Evolutionary conservation across 2,888 invertebrate genomes (phyloP).

Genomic region (Drosophila ezoana): DNA sequence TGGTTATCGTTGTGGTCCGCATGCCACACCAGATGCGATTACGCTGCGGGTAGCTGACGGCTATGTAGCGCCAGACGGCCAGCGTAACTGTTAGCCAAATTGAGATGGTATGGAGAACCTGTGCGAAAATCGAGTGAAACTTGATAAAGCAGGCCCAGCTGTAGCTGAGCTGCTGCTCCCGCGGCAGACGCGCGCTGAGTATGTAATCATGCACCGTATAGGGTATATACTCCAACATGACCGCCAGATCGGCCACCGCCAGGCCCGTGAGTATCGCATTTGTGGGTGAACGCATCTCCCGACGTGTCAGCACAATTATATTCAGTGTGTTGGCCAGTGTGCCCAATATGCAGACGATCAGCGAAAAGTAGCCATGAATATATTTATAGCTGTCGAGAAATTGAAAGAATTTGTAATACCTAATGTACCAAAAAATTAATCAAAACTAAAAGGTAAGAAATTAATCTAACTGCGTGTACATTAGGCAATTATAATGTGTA

Average conservation of each 20-base stretch:
- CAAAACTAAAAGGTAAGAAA: not conserved
- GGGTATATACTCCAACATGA: slow-evolving; percentile 98
- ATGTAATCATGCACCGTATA: slow-evolving; percentile 93
- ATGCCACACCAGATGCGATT: slow-evolving; percentile 94
- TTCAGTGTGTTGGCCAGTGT: slow-evolving; percentile 96
- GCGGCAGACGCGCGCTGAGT: slow-evolving; percentile 85
- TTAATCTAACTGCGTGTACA: not conserved
- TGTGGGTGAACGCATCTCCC: slow-evolving; percentile 96
- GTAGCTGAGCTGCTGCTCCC: slow-evolving; percentile 87
- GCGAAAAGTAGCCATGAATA: slow-evolving; percentile 93
- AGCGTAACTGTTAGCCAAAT: slow-evolving; percentile 96
- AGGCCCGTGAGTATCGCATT: slow-evolving; percentile 96
- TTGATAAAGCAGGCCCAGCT: slow-evolving; percentile 93
- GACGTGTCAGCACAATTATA: slow-evolving; percentile 94
- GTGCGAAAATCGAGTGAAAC: slow-evolving; percentile 95
- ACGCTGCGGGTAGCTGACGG: slow-evolving; percentile 92
- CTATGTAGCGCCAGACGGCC: slow-evolving; percentile 96
- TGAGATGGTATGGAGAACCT: slow-evolving; percentile 95
- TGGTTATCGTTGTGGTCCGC: slow-evolving; percentile 91
- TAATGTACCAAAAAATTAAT: not conserved
- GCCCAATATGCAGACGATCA: slow-evolving; percentile 95
- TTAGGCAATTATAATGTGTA: slow-evolving; percentile 4
- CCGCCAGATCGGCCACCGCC: slow-evolving; percentile 95
- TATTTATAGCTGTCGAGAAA: slow-evolving; percentile 87
- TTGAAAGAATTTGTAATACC: slow-evolving; percentile 1